phyloP scores from a whole-genome alignment of 2,888 invertebrate genomes.

The Branchinecta sandiegonensis region DNA sequence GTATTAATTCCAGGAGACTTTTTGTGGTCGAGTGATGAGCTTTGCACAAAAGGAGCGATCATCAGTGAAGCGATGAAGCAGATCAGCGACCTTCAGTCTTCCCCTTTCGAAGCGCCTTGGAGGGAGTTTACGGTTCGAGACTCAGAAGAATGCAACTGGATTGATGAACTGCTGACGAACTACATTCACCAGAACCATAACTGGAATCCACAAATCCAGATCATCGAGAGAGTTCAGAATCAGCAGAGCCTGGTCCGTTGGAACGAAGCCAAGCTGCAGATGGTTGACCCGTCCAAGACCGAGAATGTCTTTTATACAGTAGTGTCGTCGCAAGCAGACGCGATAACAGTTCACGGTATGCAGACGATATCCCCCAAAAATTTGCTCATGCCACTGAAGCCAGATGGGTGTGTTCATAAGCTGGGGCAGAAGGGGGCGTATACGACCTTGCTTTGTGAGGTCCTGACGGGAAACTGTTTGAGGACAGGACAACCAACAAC shows the following conservation, averaged over 20 bases:
- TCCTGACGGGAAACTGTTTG: background rate
- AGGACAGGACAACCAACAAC: background rate
- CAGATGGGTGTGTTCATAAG: background rate
- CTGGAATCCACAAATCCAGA: background rate
- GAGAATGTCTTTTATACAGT: background rate
- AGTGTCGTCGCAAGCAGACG: background rate
- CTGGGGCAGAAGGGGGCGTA: background rate
- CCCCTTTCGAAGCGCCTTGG: background rate
- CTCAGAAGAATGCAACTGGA: background rate
- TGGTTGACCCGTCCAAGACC: background rate
- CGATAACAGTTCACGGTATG: background rate
- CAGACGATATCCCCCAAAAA: background rate
- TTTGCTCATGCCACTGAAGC: background rate
- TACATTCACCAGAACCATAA: background rate
- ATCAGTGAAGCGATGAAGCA: background rate
- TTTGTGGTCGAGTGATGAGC: background rate
- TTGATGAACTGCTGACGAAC: background rate
- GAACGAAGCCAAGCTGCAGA: conserved; percentile 1
- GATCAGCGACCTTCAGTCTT: background rate
- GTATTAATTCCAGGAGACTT: background rate
- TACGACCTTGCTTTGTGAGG: background rate
- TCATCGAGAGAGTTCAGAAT: background rate
- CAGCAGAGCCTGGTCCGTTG: background rate
- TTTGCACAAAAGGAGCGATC: background rate
- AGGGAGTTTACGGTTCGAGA: background rate